Conservation (phyloP, 2,888 invertebrate species). For the Drosophila conformis region DNA sequence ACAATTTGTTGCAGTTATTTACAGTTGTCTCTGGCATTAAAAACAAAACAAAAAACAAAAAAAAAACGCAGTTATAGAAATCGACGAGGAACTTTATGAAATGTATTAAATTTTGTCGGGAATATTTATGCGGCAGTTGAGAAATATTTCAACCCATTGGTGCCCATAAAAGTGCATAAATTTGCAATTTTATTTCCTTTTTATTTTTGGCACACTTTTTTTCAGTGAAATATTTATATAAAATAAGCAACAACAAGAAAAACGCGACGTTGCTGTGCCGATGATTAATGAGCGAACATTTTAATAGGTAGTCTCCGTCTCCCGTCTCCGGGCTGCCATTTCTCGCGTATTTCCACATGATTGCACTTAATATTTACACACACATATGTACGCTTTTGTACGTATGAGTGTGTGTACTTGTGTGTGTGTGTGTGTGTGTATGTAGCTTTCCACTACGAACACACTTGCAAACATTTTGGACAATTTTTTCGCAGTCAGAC, state of each 20-base stretch:
- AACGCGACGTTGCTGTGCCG: slow-evolving; percentile 46
- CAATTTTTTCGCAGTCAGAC: slow-evolving; percentile 44
- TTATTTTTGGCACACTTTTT: slow-evolving; percentile 31
- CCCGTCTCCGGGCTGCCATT: slow-evolving; percentile 51
- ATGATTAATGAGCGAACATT: slow-evolving; percentile 79
- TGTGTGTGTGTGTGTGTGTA: slow-evolving; percentile 3
- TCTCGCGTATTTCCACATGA: slow-evolving; percentile 75
- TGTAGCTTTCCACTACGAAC: slow-evolving; percentile 19
- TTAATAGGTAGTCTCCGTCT: slow-evolving; percentile 74
- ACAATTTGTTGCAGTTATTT: slow-evolving; percentile 67
- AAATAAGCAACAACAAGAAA: slow-evolving; percentile 55
- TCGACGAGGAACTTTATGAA: slow-evolving; percentile 62
- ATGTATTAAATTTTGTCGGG: slow-evolving; percentile 61
- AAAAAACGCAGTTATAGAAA: slow-evolving; percentile 31
- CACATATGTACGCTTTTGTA: slow-evolving; percentile 15
- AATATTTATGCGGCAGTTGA: slow-evolving; percentile 62
- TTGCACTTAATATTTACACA: slow-evolving; percentile 71
- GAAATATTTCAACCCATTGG: slow-evolving; percentile 56
- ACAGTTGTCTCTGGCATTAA: slow-evolving; percentile 36
- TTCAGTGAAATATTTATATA: slow-evolving; percentile 53
- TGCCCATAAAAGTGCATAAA: slow-evolving; percentile 72
- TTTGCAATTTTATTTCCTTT: slow-evolving; percentile 63
- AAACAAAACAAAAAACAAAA: slow-evolving; percentile 6
- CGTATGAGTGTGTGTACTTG: neutral
- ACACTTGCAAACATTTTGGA: slow-evolving; percentile 37